These are phyloP conservation scores for Crocodylus rhombifer DNA, from an alignment of 2,797 vertebrate genomes.

Conservation along the genomic window DNA sequence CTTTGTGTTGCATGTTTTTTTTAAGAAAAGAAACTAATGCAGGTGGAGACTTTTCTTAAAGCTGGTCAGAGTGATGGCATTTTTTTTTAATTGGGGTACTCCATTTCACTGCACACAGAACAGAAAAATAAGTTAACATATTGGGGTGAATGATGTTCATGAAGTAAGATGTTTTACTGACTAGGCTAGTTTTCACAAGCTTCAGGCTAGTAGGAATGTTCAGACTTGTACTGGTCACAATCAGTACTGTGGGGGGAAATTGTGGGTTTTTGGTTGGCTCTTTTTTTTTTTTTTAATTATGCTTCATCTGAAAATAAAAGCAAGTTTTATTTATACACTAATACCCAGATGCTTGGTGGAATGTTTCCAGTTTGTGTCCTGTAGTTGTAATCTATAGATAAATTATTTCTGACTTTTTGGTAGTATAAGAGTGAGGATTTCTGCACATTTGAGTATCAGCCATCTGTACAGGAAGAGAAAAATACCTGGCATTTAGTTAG, in stretches of 20 bases:
- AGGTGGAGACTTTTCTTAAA: background rate
- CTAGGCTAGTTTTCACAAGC: background rate
- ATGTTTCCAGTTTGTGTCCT: background rate
- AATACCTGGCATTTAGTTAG: background rate
- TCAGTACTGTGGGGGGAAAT: background rate
- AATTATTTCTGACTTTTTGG: background rate
- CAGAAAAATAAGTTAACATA: background rate
- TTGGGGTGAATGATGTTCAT: background rate
- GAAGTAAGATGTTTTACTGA: accelerated
- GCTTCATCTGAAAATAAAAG: background rate
- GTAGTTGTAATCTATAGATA: background rate
- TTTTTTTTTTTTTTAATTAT: background rate
- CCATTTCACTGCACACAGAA: background rate
- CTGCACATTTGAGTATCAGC: background rate
- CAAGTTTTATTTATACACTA: background rate
- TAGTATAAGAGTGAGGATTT: background rate
- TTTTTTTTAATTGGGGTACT: no score
- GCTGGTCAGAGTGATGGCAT: no score
- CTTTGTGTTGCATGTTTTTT: background rate
- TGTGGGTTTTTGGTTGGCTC: background rate
- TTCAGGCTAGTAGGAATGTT: background rate
- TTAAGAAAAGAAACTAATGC: background rate
- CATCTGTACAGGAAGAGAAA: background rate
- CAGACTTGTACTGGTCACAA: background rate
- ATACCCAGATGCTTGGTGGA: background rate